Conservation (phyloP, 2,797 vertebrate species). For the Xenentodon cancila region DNA sequence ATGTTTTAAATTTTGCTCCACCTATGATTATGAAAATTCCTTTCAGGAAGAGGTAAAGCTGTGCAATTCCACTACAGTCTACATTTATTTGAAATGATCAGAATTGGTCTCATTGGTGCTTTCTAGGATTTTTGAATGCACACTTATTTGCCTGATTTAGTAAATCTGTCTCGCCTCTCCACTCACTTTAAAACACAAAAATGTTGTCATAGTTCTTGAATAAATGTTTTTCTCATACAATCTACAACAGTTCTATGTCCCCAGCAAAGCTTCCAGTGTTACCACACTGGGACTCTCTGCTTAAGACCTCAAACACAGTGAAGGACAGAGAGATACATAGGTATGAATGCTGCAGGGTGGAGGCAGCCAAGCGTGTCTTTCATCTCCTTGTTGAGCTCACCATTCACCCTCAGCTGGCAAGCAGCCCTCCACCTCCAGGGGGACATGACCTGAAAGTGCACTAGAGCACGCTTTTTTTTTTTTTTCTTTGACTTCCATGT, state of each 20-base stretch:
- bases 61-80: too few relatives aligned
- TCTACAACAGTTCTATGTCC: constrained; percentile 5
- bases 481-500: constrained; percentile 40
- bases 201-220: too few relatives aligned
- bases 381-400: constrained; percentile 44
- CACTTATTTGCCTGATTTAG: too few relatives aligned
- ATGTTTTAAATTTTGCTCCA: too few relatives aligned
- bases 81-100: too few relatives aligned
- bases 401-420: constrained; percentile 48
- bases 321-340: constrained; percentile 39
- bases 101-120: too few relatives aligned
- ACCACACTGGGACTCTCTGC: neutral
- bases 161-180: too few relatives aligned
- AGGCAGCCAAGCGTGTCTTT: constrained; percentile 51
- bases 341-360: constrained; percentile 28
- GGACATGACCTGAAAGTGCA: constrained; percentile 58
- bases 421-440: constrained; percentile 41
- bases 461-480: constrained; percentile 21
- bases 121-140: too few relatives aligned
- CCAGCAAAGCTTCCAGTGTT: constrained; percentile 15
- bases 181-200: too few relatives aligned
- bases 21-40: too few relatives aligned
- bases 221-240: neutral
- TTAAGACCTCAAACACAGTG: constrained; percentile 46
- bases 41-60: too few relatives aligned